phyloP scores from a whole-genome alignment of 2,113 vertebrate genomes.

The Myrmecophaga tridactyla region DNA sequence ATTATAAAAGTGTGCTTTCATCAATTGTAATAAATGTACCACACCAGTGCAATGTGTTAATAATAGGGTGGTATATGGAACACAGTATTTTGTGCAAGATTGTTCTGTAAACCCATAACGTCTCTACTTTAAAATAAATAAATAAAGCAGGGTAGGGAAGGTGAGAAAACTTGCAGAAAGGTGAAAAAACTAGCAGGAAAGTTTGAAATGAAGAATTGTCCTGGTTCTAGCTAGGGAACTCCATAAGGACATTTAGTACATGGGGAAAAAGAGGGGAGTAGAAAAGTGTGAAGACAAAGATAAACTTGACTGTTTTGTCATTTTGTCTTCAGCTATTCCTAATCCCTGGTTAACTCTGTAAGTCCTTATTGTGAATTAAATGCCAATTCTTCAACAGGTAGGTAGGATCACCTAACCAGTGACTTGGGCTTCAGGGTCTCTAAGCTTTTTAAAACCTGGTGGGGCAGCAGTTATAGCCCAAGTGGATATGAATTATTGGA shows the following conservation, averaged over 20 bases:
- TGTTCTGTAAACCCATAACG: too few relatives aligned
- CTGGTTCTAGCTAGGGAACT: not conserved
- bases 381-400: not conserved
- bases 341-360: not conserved
- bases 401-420: not conserved
- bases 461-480: too few relatives aligned
- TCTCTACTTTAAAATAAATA: too few relatives aligned
- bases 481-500: not conserved
- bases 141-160: not conserved
- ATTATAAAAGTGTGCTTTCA: too few relatives aligned
- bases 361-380: not conserved
- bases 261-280: not conserved
- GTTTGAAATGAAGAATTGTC: not conserved
- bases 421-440: not conserved
- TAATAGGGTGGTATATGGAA: too few relatives aligned
- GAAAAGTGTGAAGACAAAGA: not conserved
- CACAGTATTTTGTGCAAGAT: too few relatives aligned
- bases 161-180: not conserved
- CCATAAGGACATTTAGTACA: accelerated
- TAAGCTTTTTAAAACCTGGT: too few relatives aligned
- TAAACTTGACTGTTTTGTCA: not conserved
- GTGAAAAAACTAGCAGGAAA: not conserved
- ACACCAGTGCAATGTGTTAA: too few relatives aligned
- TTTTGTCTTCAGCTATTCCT: not conserved
- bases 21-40: too few relatives aligned